Conservation (phyloP, 2,797 vertebrate genomes). For the Tinamus major region DNA sequence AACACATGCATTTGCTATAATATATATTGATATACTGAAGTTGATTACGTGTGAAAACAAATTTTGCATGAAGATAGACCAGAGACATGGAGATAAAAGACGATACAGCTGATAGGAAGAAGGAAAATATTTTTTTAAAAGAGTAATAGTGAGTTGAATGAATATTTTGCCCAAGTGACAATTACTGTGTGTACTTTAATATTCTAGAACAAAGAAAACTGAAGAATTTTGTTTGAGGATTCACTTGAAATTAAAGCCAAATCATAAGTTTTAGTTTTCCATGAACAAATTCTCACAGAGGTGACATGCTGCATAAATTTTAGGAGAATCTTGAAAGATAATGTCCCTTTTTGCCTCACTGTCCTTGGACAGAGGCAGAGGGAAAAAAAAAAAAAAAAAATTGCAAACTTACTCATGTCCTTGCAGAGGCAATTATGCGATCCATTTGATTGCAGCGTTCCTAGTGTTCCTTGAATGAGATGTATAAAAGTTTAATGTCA, state of each 20-base stretch:
- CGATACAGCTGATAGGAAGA: background rate
- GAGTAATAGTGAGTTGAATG: accelerated
- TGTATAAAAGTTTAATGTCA: background rate
- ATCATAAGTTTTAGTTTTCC: background rate
- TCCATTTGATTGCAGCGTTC: background rate
- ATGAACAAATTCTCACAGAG: background rate
- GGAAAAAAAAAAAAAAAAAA: background rate
- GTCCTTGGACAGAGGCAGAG: background rate
- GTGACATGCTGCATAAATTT: background rate
- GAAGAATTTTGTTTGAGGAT: background rate
- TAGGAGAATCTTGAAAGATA: background rate
- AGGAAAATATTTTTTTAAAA: background rate
- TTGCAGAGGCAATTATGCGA: background rate
- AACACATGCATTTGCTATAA: background rate
- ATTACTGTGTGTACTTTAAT: background rate
- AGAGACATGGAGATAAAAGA: background rate
- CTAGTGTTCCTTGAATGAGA: background rate
- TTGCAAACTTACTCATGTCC: background rate
- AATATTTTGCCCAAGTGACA: background rate
- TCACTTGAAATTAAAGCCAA: background rate
- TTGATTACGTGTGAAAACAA: background rate
- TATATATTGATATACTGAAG: background rate
- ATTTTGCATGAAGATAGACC: background rate
- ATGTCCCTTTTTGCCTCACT: background rate
- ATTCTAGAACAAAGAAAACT: background rate